Evolutionary conservation across 2,113 vertebrate genomes (phyloP), one percentile per base, ranked within the genome.

Genomic region (Strix aluco): DNA sequence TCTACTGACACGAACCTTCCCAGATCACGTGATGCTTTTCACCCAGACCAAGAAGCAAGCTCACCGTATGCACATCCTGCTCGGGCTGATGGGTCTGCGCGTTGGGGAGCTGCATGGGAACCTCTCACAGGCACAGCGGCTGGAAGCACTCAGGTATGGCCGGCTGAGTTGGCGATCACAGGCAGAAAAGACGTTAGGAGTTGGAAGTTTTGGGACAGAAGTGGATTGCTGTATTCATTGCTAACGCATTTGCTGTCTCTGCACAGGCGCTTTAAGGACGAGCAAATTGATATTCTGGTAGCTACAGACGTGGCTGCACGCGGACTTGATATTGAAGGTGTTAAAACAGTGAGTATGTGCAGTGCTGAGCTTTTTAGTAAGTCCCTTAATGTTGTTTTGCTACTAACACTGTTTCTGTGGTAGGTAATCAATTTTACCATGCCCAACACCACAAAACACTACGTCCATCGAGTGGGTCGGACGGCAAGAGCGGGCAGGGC

Each of bases 341-440:
- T 99, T 46, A 99, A 99, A 98, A 99, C 99, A 15, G 99, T 99
- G 96, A 98, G 98, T 93, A 59, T 74, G 61, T 62, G 21, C 25
- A 58, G 11, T 38, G 11, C 29, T 90, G 47, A 55, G 32, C 5
- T 52, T 81, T 70, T 57, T 69, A 46, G 20, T 47, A 19, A 73
- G 10, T 36, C 15, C 13, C 73, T 74, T 38, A 30, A 7, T 34
- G 18, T 8, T 47, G 21, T 38, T 72, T 67, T 17, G 65, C 7
- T 23, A 0, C 18, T 84, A 75, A 86, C 18, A 6, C 16, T 17
- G 38, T 89, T 71, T 34, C 52, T 80, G 29, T 51, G 27, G 11
- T 65, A 99, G 99, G 99, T 99, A 9, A 99, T 99, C 86, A 99
- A 99, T 97, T 99, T 99, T 97, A 99, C 99, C 4, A 99, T 99